Base-by-base conservation (phyloP, 2,113 vertebrate species). In the Anoura caudifer region DNA sequence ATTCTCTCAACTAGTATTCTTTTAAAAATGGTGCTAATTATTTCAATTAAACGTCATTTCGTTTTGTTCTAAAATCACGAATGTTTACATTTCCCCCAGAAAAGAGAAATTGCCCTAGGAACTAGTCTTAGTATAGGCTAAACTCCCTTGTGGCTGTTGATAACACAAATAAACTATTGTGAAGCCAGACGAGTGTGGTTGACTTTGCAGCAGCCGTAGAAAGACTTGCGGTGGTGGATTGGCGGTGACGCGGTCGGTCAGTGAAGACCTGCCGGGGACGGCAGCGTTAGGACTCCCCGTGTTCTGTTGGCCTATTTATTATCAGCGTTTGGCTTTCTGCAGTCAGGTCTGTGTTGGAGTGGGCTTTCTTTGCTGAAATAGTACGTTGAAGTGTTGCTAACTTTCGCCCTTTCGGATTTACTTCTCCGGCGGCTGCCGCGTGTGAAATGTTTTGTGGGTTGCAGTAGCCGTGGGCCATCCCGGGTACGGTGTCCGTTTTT, bases 341-440 rank as follows among this genome's bases (percentile, higher is more conserved):
- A 20, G 24, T 84, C 50, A 94, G 22, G 47, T 95, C 95, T 90
- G 47, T 77, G 33, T 87, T 90, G 43, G 24, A 87, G 5, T 69
- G 2, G 52, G 28, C 77, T 96, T 12, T 77, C 47, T 76, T 94
- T 82, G 41, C 54, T 97, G 83, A 95, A 96, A 63, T 90, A 91
- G 59, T 80, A 61, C 28, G 93, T 92, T 36, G 7, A 87, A 95
- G 28, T 31, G 24, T 91, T 93, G 77, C 17, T 93, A 45, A 14
- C 92, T 93, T 92, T 65, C 31, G 26, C 84, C 86, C 95, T 95
- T 75, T 95, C 31, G 94, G 70, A 88, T 56, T 90, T 67, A 38
- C 45, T 80, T 84, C 26, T 93, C n/a, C 33, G 59, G 43, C 31
- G 4, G 36, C 33, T 70, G 17, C 69, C 85, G 94, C 50, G 61